Evolutionary conservation across 2,888 invertebrate genomes (phyloP).

Genomic region (Apamea epomidion): DNA sequence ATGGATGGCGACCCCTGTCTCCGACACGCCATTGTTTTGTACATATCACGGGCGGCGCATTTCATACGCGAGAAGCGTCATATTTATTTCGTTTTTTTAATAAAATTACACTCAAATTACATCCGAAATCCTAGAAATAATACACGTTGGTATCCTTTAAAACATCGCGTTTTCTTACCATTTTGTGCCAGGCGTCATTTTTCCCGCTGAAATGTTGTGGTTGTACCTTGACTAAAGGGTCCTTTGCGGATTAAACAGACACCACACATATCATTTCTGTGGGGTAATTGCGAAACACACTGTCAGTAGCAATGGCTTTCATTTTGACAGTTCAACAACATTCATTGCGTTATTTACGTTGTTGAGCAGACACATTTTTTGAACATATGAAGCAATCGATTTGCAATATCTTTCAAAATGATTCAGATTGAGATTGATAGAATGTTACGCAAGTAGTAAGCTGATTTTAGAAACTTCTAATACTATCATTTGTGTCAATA

Average conservation of each 20-base stretch:
- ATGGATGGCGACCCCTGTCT: conserved; percentile 71
- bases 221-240: no score
- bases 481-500: neutral
- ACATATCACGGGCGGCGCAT: conserved; percentile 54
- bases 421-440: no score
- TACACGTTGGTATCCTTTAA: neutral
- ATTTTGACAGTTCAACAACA: no score
- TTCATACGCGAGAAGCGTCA: conserved; percentile 42
- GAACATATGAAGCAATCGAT: no score
- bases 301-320: no score
- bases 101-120: no score
- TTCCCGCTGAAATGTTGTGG: neutral
- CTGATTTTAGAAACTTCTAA: neutral
- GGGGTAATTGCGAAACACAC: no score
- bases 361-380: no score
- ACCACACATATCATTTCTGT: neutral
- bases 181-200: neutral
- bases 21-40: conserved; percentile 74
- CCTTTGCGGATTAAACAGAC: neutral
- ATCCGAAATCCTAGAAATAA: neutral
- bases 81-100: neutral
- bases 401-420: no score
- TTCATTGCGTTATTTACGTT: no score
- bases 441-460: no score
- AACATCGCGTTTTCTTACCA: neutral